These are phyloP conservation scores for Plestiodon gilberti DNA, from an alignment of 2,113 vertebrate genomes.

Conservation along the genomic window DNA sequence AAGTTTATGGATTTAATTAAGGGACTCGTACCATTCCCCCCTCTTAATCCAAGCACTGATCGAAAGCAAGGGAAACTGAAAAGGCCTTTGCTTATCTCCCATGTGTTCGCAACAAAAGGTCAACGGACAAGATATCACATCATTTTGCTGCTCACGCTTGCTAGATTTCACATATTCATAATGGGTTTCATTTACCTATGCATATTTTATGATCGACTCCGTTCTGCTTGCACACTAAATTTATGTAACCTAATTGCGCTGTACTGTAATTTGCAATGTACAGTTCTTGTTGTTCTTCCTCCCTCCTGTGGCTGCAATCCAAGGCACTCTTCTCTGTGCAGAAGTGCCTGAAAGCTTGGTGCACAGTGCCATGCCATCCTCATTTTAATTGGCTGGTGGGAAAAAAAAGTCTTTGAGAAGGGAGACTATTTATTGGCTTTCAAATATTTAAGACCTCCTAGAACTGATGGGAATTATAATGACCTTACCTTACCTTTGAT, in stretches of 20 bases:
- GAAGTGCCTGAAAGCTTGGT: background rate
- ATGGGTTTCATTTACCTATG: constrained; percentile 33
- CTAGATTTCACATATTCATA: constrained; percentile 1
- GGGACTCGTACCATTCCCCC: no score
- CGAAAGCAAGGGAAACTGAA: background rate
- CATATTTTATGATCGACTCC: constrained; percentile 1
- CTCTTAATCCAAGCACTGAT: no score
- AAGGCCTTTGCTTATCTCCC: background rate
- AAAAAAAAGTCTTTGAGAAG: constrained; percentile 37
- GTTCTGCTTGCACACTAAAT: constrained; percentile 20
- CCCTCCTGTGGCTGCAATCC: constrained; percentile 11
- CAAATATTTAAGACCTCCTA: constrained; percentile 45
- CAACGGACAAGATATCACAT: constrained; percentile 37
- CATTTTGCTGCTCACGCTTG: background rate
- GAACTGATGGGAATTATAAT: constrained; percentile 28
- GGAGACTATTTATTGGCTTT: constrained; percentile 41
- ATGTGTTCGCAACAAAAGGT: constrained; percentile 25
- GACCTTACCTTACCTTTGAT: constrained; percentile 40
- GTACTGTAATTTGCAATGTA: constrained; percentile 33
- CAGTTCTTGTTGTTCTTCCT: constrained; percentile 24
- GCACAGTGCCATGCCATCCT: constrained; percentile 12
- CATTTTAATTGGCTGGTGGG: constrained; percentile 24
- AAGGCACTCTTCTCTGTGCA: background rate
- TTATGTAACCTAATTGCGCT: constrained; percentile 44
- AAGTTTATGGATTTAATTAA: no score